These are phyloP conservation scores for Aselliscus stoliczkanus DNA, from an alignment of 2,797 vertebrate genomes.

Conservation along the genomic window DNA sequence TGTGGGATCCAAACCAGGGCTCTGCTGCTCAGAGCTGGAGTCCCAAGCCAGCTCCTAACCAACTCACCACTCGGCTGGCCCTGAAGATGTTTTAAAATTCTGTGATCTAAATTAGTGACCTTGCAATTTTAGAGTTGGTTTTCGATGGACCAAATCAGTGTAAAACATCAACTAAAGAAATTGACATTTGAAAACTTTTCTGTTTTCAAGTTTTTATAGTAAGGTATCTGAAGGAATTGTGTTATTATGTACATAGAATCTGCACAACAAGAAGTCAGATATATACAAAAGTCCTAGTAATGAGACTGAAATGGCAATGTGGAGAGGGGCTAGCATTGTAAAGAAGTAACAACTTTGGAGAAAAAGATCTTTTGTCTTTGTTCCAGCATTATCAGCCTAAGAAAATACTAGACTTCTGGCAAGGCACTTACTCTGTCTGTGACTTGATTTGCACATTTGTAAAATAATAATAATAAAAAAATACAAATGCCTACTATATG, in stretches of 20 bases:
- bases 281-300: not conserved
- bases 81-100: too few species aligned
- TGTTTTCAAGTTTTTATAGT: not conserved
- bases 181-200: not conserved
- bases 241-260: not conserved
- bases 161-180: not conserved
- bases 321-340: not conserved
- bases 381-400: not conserved
- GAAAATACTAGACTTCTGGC: not conserved
- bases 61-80: too few species aligned
- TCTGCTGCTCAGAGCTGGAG: too few species aligned
- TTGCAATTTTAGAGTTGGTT: not conserved
- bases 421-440: not conserved
- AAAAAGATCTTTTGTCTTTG: not conserved
- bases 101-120: not conserved
- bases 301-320: not conserved
- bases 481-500: accelerated
- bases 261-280: too few species aligned
- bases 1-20: too few species aligned
- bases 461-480: not conserved
- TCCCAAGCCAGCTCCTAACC: too few species aligned
- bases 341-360: not conserved
- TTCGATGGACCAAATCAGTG: not conserved
- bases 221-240: not conserved
- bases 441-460: not conserved